Conservation (phyloP, 1,140 invertebrate species). For the Ostrea denselamellosa region DNA sequence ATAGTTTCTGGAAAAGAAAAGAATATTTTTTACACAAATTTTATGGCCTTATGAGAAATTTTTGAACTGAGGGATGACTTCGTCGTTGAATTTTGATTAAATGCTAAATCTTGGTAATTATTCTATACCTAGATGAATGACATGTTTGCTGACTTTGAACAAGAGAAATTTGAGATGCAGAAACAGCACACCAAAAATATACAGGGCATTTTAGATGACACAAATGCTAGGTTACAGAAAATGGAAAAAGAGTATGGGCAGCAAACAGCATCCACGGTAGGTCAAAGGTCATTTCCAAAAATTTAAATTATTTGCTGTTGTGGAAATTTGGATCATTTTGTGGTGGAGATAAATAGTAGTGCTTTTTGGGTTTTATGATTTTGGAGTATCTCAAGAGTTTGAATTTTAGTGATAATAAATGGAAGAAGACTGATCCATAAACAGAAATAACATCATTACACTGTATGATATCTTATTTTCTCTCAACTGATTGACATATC, state of each 20-base stretch:
- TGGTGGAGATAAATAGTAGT: conserved; percentile 1
- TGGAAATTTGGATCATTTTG: not conserved
- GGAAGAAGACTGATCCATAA: too few relatives aligned
- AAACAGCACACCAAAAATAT: conserved; percentile 79
- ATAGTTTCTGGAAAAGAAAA: too few relatives aligned
- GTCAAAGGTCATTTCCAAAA: conserved; percentile 23
- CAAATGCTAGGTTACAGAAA: conserved; percentile 74
- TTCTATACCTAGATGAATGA: conserved; percentile 71
- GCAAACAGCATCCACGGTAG: conserved; percentile 74
- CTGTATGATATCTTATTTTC: too few relatives aligned
- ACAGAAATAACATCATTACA: too few relatives aligned
- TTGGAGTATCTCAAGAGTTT: too few relatives aligned
- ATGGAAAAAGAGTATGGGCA: conserved; percentile 78
- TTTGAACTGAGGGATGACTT: too few relatives aligned
- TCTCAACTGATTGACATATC: too few relatives aligned
- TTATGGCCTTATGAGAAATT: too few relatives aligned
- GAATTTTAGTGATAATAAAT: too few relatives aligned
- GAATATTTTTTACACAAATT: too few relatives aligned
- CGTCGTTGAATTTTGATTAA: too few relatives aligned
- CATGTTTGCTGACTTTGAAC: conserved; percentile 75
- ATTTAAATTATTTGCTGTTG: not conserved
- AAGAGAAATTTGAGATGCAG: conserved; percentile 79
- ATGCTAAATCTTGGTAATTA: not conserved
- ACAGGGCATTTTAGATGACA: conserved; percentile 78
- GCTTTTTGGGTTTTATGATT: not conserved